Base-by-base conservation (phyloP, 2,888 invertebrate genomes). In the Graphium colonna region DNA sequence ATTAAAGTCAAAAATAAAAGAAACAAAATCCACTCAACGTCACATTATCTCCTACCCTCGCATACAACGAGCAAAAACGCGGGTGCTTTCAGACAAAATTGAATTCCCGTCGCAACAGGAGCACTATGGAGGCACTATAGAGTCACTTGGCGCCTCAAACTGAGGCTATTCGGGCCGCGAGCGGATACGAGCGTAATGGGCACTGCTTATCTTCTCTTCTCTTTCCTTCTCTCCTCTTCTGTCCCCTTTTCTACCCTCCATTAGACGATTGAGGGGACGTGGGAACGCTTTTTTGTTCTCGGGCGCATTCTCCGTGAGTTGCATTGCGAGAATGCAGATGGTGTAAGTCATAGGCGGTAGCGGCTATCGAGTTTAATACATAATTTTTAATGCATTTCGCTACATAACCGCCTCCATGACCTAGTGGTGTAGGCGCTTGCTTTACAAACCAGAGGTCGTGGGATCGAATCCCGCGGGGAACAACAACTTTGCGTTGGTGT, bases 251-350 rank as follows among this genome's bases (percentile, higher is more conserved):
- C n/a, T n/a, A n/a, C 58, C 55, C 54, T 59, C 60, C 62, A 62
- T 62, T 62, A 62, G 62, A 50, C 59, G 58, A 60, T 60, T 60
- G 59, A 60, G 59, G 56, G 50, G 56, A 46, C 13, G 33, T 15
- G 54, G 50, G 44, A 56, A n/a, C n/a, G n/a, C n/a, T n/a, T n/a
- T 57, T 60, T 60, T 60, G 56, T 59, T 59, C 49, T 52, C 51
- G 8, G 12, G 49, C 31, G 46, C 46, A 9, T 33, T 33, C n/a
- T 21, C 52, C 45, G 45, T 45, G 56, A 49, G 52, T 51, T 42
- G 52, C 44, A 58, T 57, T 58, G 58, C 58, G 7, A n/a, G 15
- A 5, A 26, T 17, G 17, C 1, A n/a, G 10, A 10, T 16, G 42
- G 21, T 26, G 15, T 15, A 42, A 18, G 12, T 3, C n/a, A 42